Evolutionary conservation across 2,888 invertebrate species (phyloP).

Genomic region (Vannuccia rotundouncinata): DNA sequence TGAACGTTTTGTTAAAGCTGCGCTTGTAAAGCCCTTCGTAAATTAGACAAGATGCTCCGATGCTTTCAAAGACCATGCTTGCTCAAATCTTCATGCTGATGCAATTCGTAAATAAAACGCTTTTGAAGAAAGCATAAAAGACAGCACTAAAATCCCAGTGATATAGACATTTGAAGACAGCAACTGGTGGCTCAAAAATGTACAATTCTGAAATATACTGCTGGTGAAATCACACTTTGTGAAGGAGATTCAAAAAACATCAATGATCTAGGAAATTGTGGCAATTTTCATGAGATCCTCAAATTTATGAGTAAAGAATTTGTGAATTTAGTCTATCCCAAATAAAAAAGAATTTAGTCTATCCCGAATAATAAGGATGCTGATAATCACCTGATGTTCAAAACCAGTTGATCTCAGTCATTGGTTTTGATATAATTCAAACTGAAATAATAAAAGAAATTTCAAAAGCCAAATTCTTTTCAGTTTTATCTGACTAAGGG

Average conservation of each 20-base stretch:
- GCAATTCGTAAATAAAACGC: slow-evolving; percentile 1
- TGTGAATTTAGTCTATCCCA: no score
- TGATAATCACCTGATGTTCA: no score
- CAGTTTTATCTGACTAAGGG: background rate
- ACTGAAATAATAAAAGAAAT: background rate
- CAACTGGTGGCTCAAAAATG: no score
- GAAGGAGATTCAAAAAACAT: background rate
- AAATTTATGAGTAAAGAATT: slow-evolving; percentile 18
- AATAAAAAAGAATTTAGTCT: slow-evolving; percentile 8
- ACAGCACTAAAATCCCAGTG: slow-evolving; percentile 16
- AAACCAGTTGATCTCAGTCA: slow-evolving; percentile 14
- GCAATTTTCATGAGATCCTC: slow-evolving; percentile 13
- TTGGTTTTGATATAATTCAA: slow-evolving; percentile 5
- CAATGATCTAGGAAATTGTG: background rate
- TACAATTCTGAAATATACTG: no score
- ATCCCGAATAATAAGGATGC: slow-evolving; percentile 11
- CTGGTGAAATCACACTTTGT: no score
- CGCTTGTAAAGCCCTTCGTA: slow-evolving; percentile 4
- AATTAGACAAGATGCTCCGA: slow-evolving; percentile 16
- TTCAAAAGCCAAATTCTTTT: background rate
- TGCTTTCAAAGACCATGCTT: slow-evolving; percentile 16
- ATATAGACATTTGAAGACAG: no score
- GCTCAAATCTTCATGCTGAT: slow-evolving; percentile 24
- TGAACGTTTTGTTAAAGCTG: slow-evolving; percentile 11
- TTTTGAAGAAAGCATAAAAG: slow-evolving; percentile 9